A percentile compares a stretch with the other conserved stretches of the same genome.
Conservation (phyloP, 1,140 invertebrate genomes). For the Solenopsis invicta region DNA sequence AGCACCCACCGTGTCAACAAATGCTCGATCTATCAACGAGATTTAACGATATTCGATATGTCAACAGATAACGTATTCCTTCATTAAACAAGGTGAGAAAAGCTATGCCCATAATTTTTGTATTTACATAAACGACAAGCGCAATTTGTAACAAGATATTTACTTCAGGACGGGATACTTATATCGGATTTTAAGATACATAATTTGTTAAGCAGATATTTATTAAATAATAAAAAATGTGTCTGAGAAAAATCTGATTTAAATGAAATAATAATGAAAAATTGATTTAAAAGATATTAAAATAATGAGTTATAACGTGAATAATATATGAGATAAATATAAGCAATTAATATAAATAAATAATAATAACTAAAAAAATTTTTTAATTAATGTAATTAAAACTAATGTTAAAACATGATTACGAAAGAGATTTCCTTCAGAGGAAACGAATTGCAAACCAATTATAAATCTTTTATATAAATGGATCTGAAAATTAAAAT, state of each 20-base stretch:
- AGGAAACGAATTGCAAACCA: not conserved
- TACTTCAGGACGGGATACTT: not conserved
- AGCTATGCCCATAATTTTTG: not conserved
- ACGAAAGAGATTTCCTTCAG: not conserved
- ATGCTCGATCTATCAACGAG: conserved; percentile 10
- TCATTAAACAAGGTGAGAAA: not conserved
- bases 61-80: not conserved
- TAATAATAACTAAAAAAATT: not conserved
- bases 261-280: not conserved
- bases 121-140: not conserved
- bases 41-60: not conserved
- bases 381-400: not conserved
- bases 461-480: not conserved
- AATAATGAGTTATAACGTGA: not conserved
- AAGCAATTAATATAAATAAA: conserved; percentile 1
- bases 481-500: not conserved
- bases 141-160: not conserved
- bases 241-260: too few relatives aligned
- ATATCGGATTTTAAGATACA: not conserved
- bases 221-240: not conserved
- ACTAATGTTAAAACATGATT: not conserved
- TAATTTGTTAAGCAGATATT: not conserved
- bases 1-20: not conserved
- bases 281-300: not conserved
- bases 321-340: not conserved